These are phyloP conservation scores for Perca flavescens DNA, from an alignment of 2,113 vertebrate genomes.

Conservation along the genomic window DNA sequence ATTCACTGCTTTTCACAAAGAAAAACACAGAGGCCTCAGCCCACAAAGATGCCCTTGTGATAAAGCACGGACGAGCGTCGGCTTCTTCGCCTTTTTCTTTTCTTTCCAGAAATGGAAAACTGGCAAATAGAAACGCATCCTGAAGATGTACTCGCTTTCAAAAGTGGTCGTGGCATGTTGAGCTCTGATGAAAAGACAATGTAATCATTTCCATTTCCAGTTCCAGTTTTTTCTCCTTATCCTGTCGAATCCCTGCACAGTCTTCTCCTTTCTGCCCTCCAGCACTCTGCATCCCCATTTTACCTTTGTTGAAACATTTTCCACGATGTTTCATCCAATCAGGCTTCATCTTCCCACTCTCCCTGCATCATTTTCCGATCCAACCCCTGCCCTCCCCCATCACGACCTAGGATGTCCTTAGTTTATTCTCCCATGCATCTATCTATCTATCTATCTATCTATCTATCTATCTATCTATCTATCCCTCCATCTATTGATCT, in stretches of 20 bases:
- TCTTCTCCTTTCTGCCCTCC: slow-evolving; percentile 29
- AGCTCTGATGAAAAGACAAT: slow-evolving; percentile 52
- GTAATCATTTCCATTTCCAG: slow-evolving; percentile 46
- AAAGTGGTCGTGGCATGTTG: slow-evolving; percentile 6
- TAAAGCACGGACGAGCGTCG: slow-evolving; percentile 23
- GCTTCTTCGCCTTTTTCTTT: slow-evolving; percentile 14
- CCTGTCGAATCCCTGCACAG: slow-evolving; percentile 21
- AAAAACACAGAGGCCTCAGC: slow-evolving; percentile 15
- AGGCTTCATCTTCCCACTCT: slow-evolving; percentile 7
- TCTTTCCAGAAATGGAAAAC: slow-evolving; percentile 26
- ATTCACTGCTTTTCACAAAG: slow-evolving; percentile 34
- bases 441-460: not conserved
- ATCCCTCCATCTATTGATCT: slow-evolving; percentile 35
- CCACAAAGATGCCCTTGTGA: slow-evolving; percentile 64
- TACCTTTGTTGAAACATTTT: slow-evolving; percentile 29
- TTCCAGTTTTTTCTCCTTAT: slow-evolving; percentile 14
- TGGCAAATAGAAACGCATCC: not conserved
- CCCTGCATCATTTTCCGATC: not conserved
- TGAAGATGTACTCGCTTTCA: slow-evolving; percentile 22
- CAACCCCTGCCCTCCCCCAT: not conserved
- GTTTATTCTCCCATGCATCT: not conserved
- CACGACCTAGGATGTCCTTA: slow-evolving; percentile 16
- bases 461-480: too few relatives aligned
- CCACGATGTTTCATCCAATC: slow-evolving; percentile 11
- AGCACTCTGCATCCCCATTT: not conserved